Percentiles rank a stretch among this genome's conserved stretches.
Conservation (phyloP, 2,888 invertebrate species). For the Spodoptera exigua region DNA sequence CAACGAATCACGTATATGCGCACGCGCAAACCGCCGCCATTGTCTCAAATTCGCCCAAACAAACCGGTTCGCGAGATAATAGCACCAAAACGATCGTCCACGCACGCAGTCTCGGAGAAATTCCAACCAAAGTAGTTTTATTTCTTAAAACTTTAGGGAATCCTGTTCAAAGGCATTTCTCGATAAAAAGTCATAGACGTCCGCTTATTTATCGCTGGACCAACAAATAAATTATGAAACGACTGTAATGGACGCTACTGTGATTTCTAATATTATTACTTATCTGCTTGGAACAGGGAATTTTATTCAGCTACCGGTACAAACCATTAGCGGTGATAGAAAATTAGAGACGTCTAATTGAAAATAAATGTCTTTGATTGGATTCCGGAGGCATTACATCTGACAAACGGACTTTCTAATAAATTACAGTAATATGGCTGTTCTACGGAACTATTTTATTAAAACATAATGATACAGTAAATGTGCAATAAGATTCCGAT, state of each 20-base stretch:
- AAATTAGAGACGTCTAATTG: constrained; percentile 54
- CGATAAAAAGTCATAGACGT: constrained; percentile 58
- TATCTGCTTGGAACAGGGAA: constrained; percentile 45
- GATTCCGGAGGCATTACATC: constrained; percentile 43
- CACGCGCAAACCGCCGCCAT: constrained; percentile 69
- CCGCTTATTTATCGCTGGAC: constrained; percentile 53
- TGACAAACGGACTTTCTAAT: constrained; percentile 17
- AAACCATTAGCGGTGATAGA: constrained; percentile 54
- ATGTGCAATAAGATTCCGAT: too few species aligned
- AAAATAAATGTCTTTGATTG: constrained; percentile 51
- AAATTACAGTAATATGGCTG: constrained; percentile 31
- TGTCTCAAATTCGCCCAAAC: constrained; percentile 84
- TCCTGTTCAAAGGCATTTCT: constrained; percentile 54
- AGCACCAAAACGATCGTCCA: constrained; percentile 70
- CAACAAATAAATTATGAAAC: constrained; percentile 55
- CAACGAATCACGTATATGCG: constrained; percentile 63
- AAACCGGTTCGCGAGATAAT: constrained; percentile 84
- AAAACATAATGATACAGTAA: constrained; percentile 12
- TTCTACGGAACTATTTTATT: constrained; percentile 19
- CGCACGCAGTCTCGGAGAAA: constrained; percentile 56
- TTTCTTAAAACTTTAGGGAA: constrained; percentile 57
- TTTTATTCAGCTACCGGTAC: constrained; percentile 55
- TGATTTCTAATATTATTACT: constrained; percentile 56
- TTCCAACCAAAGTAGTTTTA: constrained; percentile 58
- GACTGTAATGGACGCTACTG: constrained; percentile 52